A percentile compares a stretch with the other conserved stretches of the same genome.
These are phyloP conservation scores for Scaptomyza montana DNA, from an alignment of 1,140 invertebrate genomes.

Conservation along the genomic window DNA sequence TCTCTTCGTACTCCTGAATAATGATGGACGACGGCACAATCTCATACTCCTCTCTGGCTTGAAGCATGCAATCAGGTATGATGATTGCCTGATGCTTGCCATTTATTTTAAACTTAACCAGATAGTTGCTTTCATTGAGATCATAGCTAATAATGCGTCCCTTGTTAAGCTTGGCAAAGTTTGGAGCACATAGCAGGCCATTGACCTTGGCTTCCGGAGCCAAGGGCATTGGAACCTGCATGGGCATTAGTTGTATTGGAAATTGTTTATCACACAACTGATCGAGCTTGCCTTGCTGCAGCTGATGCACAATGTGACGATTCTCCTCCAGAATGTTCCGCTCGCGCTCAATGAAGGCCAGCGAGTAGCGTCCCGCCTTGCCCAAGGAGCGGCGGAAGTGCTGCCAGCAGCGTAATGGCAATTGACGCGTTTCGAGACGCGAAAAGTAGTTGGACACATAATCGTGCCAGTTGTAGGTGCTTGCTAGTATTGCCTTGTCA, in stretches of 20 bases:
- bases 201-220: constrained; percentile 33
- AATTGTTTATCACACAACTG: not conserved
- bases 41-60: constrained; percentile 16
- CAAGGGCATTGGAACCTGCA: constrained; percentile 37
- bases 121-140: constrained; percentile 25
- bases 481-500: constrained; percentile 35
- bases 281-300: constrained; percentile 36
- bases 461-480: constrained; percentile 34
- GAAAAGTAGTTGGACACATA: constrained; percentile 30
- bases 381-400: constrained; percentile 47
- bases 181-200: not conserved
- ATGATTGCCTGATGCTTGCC: constrained; percentile 10
- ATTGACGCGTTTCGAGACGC: constrained; percentile 11
- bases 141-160: constrained; percentile 39
- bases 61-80: constrained; percentile 31
- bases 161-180: constrained; percentile 13
- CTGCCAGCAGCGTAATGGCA: constrained; percentile 57
- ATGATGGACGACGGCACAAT: constrained; percentile 18
- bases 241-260: constrained; percentile 36
- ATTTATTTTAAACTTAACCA: constrained; percentile 23
- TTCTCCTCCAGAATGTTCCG: constrained; percentile 14
- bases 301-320: constrained; percentile 25
- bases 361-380: constrained; percentile 58
- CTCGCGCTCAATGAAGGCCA: constrained; percentile 46
- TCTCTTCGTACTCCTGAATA: constrained; percentile 20